Percentiles rank a stretch among this genome's conserved stretches.
phyloP scores from a whole-genome alignment of 2,113 vertebrate species.

The Oxyura jamaicensis region DNA sequence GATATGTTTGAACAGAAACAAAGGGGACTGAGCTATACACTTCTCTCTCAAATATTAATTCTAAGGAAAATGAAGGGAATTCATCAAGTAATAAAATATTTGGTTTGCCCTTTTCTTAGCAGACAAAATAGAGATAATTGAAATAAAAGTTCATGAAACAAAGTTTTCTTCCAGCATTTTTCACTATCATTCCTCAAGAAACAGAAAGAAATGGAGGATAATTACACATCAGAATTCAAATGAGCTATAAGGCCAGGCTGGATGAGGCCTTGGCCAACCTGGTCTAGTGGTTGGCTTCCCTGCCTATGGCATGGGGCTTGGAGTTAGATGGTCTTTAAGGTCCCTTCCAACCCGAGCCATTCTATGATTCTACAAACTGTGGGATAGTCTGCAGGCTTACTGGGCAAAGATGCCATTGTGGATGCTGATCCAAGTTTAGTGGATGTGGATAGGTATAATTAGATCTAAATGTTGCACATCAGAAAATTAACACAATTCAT shows the following conservation, averaged over 20 bases:
- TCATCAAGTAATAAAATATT: conserved; percentile 11
- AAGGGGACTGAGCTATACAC: not conserved
- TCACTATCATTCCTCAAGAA: not conserved
- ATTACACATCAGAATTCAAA: not conserved
- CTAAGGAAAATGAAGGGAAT: not conserved
- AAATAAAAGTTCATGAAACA: not conserved
- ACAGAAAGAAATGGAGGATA: not conserved
- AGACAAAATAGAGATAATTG: not conserved
- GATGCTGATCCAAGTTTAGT: not conserved
- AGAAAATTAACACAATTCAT: not conserved
- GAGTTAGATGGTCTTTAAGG: too few relatives aligned
- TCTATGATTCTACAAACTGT: not conserved
- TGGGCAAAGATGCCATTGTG: not conserved
- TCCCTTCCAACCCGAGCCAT: too few relatives aligned
- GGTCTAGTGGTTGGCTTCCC: too few relatives aligned
- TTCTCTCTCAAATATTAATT: not conserved
- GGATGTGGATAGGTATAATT: not conserved
- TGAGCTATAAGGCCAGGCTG: not conserved
- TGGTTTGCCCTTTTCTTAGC: not conserved
- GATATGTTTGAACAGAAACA: conserved; percentile 30
- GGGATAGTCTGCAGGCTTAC: not conserved
- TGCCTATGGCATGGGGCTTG: too few relatives aligned
- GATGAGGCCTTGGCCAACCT: too few relatives aligned
- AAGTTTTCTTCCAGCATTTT: not conserved
- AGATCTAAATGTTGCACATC: not conserved